Evolutionary conservation across 1,140 invertebrate species (phyloP), one percentile per base, ranked within the genome.

Genomic region (Pogonomyrmex barbatus): DNA sequence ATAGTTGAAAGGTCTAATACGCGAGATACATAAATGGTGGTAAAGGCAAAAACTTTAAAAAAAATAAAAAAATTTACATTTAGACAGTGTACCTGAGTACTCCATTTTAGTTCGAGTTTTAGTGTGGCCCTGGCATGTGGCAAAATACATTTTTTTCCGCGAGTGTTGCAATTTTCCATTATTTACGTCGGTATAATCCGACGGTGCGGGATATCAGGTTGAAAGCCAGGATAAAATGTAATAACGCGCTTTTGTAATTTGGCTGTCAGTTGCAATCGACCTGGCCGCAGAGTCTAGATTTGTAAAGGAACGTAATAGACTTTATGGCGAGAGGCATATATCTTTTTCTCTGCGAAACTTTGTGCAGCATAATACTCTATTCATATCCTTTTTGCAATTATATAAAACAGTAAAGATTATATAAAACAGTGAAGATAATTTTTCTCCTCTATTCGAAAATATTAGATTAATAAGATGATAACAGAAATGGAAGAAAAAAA

Each of bases 91-190:
- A 86, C 58, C 50, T 24, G 71, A 65, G 45, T 60, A 62, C 47
- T 62, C 47, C 42, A 36, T 30, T 58, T 68, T 70, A 75, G 54
- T 68, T 71, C 56, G 67, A 73, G 60, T 42, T 10, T 36, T 47
- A 60, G 63, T 58, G 58, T 76, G 17, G 1, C 9, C 45, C 36
- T 77, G 63, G 68, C 77, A 76, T 42, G 54, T 30, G 45, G 70
- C 17, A 54, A 78, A 77, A 73, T 81, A 79, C 77, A 82, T 77
- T 75, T 88, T 77, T 88, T 86, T 58, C 54, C 56, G 10, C 76
- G 84, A 71, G 63, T 85, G 77, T 89, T 89, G 67, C 81, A 87
- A 89, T 89, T 86, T 78, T 60, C 54, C 77, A 89, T 89, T 87
- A 86, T 89, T 87, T 87, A 79, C 60, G 47, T 75, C 58, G 50